Evolutionary conservation across 2,797 vertebrate genomes (phyloP).

Genomic region (Valencia hispanica): DNA sequence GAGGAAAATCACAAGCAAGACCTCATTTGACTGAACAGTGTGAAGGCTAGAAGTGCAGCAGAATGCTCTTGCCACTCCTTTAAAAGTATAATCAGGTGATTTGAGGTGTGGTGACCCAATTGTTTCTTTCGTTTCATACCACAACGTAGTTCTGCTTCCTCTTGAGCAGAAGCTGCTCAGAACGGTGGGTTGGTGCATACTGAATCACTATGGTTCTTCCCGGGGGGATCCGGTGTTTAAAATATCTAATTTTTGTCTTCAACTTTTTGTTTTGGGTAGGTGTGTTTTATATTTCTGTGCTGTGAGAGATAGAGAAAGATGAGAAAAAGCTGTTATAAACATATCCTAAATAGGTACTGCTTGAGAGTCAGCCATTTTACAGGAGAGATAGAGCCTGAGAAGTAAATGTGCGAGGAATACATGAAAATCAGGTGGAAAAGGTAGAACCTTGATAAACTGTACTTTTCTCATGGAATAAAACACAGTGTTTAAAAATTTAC

Average conservation of each 20-base stretch:
- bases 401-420: background rate
- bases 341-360: background rate
- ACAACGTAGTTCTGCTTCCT: conserved; percentile 10
- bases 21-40: background rate
- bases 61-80: conserved; percentile 42
- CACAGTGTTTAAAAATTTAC: conserved; percentile 43
- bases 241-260: conserved; percentile 78
- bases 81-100: conserved; percentile 46
- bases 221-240: conserved; percentile 74
- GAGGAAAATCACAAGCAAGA: conserved; percentile 1
- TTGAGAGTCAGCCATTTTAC: conserved; percentile 5
- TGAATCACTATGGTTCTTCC: conserved; percentile 67
- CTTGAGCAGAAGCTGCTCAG: background rate
- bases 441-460: background rate
- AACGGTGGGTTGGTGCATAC: background rate
- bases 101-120: conserved; percentile 43
- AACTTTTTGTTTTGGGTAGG: conserved; percentile 80
- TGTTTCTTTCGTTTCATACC: background rate
- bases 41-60: background rate
- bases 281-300: conserved; percentile 28
- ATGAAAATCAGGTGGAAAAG: background rate
- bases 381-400: background rate
- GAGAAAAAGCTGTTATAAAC: background rate
- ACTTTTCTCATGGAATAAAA: background rate
- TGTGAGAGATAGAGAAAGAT: background rate